Base-by-base conservation (phyloP, 2,113 vertebrate species). In the Gymnocephalus cernua region DNA sequence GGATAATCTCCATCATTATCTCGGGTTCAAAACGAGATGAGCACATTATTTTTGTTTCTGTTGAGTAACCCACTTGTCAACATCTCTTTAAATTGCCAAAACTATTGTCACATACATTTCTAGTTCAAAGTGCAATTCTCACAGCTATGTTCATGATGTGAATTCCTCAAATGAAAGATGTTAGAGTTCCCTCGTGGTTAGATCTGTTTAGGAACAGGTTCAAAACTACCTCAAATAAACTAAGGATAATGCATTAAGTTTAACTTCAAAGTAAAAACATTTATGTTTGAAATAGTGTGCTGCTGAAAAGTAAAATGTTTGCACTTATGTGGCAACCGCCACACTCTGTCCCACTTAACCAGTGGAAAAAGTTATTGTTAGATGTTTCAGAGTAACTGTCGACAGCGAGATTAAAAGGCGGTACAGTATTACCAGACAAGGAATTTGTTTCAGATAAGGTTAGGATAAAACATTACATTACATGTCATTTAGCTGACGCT, bases 351-450 rank as follows among this genome's bases (percentile, higher is more conserved):
- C 78, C 62, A 79, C 67, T 82, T 74, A 35, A 89, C 59, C 50
- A 70, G 67, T 29, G 61, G 70, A 86, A 89, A 82, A 77, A 78
- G 80, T 62, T 79, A 74, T 74, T 75, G 85, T 79, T 79, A 64
- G 77, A 67, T 29, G 74, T 72, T 81, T 7, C 38, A 57, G 77
- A 45, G 58, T 48, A 83, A 54, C 54, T 58, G 86, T 64, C 47
- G 11, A 48, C 58, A 61, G 53, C 11, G 0, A 44, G 21, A 61
- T 63, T 74, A 71, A 74, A 77, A 58, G 10, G 23, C 65, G 11
- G 67, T 16, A 10, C 41, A 35, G 15, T 21, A 4, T 35, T 13
- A 68, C 7, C 19, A 83, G 61, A 50, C 48, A 41, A 69, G 21
- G 18, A 14, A 48, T 58, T 18, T 18, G 47, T 66, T 65, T 44